A percentile compares a stretch with the other conserved stretches of the same genome.
Evolutionary conservation across 2,888 invertebrate species (phyloP).

Genomic region (Stenolophus ochropezus): DNA sequence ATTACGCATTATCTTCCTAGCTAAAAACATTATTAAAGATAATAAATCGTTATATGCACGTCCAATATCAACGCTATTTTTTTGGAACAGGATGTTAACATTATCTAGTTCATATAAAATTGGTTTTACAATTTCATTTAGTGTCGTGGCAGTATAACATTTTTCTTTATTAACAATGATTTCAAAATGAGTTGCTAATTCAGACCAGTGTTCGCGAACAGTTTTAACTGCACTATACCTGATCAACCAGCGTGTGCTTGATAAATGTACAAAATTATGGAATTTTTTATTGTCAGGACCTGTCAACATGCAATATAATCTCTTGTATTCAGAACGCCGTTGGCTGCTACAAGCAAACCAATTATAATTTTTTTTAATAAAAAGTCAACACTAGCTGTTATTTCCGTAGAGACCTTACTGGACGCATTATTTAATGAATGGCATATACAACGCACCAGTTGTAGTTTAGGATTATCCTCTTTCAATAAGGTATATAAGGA

Average conservation of each 20-base stretch:
- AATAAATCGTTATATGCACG: too few species aligned
- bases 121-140: constrained; percentile 59
- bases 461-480: constrained; percentile 61
- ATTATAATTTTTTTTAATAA: constrained; percentile 62
- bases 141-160: constrained; percentile 59
- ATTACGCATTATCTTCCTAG: too few species aligned
- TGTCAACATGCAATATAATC: constrained; percentile 61
- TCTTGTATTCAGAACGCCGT: constrained; percentile 61
- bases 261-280: constrained; percentile 62
- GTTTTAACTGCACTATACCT: constrained; percentile 62
- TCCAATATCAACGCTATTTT: too few species aligned
- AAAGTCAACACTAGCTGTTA: constrained; percentile 63
- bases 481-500: constrained; percentile 64
- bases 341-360: constrained; percentile 62
- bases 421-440: constrained; percentile 62
- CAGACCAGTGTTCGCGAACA: constrained; percentile 62
- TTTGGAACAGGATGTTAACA: too few species aligned
- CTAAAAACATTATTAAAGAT: too few species aligned
- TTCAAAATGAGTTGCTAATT: constrained; percentile 60
- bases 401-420: constrained; percentile 58
- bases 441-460: constrained; percentile 63
- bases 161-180: constrained; percentile 54
- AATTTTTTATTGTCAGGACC: constrained; percentile 52
- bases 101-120: too few species aligned
- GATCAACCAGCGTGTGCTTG: constrained; percentile 63